Evolutionary conservation across 2,113 vertebrate species (phyloP), one percentile per base, ranked within the genome.

Genomic region (Gopherus evgoodei): DNA sequence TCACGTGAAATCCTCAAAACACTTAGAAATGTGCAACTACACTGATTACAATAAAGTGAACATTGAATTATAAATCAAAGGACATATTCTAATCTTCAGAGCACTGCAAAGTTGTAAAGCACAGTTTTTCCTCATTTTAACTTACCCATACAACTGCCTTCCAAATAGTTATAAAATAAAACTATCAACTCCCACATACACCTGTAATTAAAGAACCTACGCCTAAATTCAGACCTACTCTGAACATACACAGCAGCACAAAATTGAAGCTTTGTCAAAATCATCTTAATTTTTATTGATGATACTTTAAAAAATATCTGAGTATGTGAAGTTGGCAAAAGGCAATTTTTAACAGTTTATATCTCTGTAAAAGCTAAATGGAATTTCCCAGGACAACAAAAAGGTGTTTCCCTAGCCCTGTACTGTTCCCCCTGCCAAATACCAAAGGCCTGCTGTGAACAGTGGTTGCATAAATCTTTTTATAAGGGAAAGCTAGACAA

Each of bases 41-140:
- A 35, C 29, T 86, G 75, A 72, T 80, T 94, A 95, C 84, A 57
- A 81, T 83, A 95, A 87, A 4, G 14, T 75, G 1, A 16, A 27
- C 35, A 79, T n/a, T 93, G 84, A 80, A 44, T 96, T 93, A 84
- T 84, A 91, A 90, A 85, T 89, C 81, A 87, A 87, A 91, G 54
- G 24, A 89, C 89, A 88, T 87, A 42, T 49, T 88, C 38, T 80
- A 83, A 90, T 22, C 42, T 27, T 83, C 81, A 93, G 84, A 95
- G 94, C 87, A 84, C 52, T 14, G 90, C 56, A 59, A 80, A 94
- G 81, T 94, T 75, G 69, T 50, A 72, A 95, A 83, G 42, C 3
- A 2, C 44, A 81, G 31, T 42, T 24, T 95, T 78, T 79, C 93
- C 24, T n/a, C 59, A 53, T 76, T 95, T 95, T 92, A 44, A 92